Base-by-base conservation (phyloP, 2,113 vertebrate species). In the Notarius quadriscutis region DNA sequence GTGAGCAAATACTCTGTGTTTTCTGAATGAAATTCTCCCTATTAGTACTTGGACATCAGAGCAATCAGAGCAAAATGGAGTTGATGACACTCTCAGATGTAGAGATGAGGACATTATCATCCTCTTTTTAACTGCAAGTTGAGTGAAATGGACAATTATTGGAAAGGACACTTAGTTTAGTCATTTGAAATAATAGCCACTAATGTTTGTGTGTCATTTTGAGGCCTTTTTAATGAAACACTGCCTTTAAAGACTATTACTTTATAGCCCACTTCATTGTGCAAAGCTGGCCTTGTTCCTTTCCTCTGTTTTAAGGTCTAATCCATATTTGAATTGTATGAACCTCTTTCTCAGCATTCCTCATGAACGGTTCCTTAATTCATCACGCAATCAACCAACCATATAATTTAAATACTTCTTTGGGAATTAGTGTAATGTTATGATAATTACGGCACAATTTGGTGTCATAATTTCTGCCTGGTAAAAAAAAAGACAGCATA, bases 391-490 rank as follows among this genome's bases (percentile, higher is more conserved):
- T 95, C 95, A 96, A 93, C 94, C 94, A 94, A 94, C 93, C 94
- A 94, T 96, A 95, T 95, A 94, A 95, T 96, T 96, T 95, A 94
- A 95, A 95, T 94, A 95, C 92, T 94, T 95, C 93, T 95, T 91
- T 93, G 93, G 94, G 94, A 95, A 95, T 96, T 94, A 95, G 93
- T 94, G 90, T 95, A 94, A 93, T 95, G 93, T 94, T 95, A 94
- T 94, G 93, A 94, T 95, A 95, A 96, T 95, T 95, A 93, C 92
- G 91, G 83, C 92, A 94, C 93, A 94, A 94, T 95, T 93, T 91
- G 91, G 92, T 91, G 87, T 93, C 91, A 95, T 95, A 93, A 93
- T 94, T 94, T 93, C 88, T 87, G 91, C 89, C 92, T 90, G 89
- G 91, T 92, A 93, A 92, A 60, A 60, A 79, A 81, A 90, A 89